Conservation (phyloP, 2,797 vertebrate species). For the Tinamus major region DNA sequence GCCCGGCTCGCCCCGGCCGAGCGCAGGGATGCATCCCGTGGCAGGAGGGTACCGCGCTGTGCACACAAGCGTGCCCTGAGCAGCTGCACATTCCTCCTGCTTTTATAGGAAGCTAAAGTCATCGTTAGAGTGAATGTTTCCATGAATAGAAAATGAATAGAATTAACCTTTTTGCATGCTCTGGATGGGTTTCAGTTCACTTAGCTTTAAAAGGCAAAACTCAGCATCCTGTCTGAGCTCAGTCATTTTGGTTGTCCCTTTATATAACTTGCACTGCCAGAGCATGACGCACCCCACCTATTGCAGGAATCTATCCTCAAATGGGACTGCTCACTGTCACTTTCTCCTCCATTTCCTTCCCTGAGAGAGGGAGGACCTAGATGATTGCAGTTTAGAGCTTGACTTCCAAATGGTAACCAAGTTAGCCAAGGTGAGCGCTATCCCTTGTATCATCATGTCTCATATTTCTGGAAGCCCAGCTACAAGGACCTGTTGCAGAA, state of each 20-base stretch:
- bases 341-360: not conserved
- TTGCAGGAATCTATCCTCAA: slow-evolving; percentile 17
- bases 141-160: not conserved
- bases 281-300: not conserved
- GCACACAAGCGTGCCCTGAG: not conserved
- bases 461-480: not conserved
- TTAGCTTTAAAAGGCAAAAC: slow-evolving; percentile 24
- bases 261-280: slow-evolving; percentile 43
- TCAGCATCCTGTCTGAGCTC: slow-evolving; percentile 39
- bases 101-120: not conserved
- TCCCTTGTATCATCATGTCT: not conserved
- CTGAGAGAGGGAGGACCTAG: not conserved
- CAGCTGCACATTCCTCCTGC: slow-evolving; percentile 12
- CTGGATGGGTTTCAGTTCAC: slow-evolving; percentile 27
- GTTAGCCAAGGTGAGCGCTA: not conserved
- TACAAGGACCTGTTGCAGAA: not conserved
- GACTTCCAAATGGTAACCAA: not conserved
- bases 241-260: not conserved
- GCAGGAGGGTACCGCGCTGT: not conserved
- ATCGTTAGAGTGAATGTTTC: not conserved
- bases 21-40: rapidly evolving
- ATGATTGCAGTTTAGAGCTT: not conserved
- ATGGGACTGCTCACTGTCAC: slow-evolving; percentile 3
- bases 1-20: not conserved
- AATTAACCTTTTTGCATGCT: not conserved